Evolutionary conservation across 2,797 vertebrate species (phyloP), one percentile per base, ranked within the genome.

Genomic region (Schizopygopsis malacanthus): DNA sequence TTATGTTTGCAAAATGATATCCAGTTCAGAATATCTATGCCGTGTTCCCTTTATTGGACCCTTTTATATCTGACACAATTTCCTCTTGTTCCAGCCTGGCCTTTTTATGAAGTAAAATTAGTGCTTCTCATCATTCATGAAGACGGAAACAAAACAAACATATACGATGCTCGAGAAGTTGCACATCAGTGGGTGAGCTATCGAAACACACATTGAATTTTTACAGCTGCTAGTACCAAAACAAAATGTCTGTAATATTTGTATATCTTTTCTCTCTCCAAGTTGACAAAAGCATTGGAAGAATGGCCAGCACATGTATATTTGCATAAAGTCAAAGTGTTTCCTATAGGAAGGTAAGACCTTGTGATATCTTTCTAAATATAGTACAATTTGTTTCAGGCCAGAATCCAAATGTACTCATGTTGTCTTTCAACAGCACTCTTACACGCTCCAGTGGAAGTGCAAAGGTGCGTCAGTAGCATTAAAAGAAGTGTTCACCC

Each of bases 131-230:
- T 96, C 83, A 4, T 41, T 3, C 47, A 88, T 16, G 2, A 1
- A 0, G 89, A 94, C 9, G 86, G 67, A 12, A 88, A 90, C 16
- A 75, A 79, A 79, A 92, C 86, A 0, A 90, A 91, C 45, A 13
- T 6, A 37, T 87, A 90, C 85, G 85, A 28, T 1, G 95, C 92
- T 88, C 89, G 77, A 90, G 90, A 93, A 11, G 76, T 94, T 8
- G 91, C 92, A 52, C 89, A 86, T n/a, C 63, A 22, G 15, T 96
- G 95, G 95, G 95, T 95, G 87, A 92, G 87, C 33, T 28, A 56
- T 25, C 12, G 43, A 16, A 61, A 4, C 6, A 0, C 13, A 52
- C 22, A 18, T 18, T 28, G 1, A 45, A 9, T 33, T 65, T 16
- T 73, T 22, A 76, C 39, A 71, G 41, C 33, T 61, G 15, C 12